Conservation (phyloP, 2,888 invertebrate genomes). For the Stomorhina lunata region DNA sequence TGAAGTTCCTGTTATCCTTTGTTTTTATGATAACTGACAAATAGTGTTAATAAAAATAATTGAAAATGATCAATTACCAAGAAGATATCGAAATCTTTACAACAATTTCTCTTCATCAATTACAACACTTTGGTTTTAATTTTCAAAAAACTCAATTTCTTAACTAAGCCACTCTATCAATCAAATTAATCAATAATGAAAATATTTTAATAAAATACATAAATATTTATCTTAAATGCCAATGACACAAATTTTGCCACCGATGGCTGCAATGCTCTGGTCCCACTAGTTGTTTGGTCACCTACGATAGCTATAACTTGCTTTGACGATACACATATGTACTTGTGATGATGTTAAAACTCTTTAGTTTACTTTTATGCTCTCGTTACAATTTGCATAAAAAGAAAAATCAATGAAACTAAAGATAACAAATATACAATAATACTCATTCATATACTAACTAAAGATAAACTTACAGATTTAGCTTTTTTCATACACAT, state of each 20-base stretch:
- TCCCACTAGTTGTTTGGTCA: neutral
- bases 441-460: neutral
- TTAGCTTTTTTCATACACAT: neutral
- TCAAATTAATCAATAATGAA: slow-evolving; percentile 57
- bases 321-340: neutral
- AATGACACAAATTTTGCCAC: slow-evolving; percentile 60
- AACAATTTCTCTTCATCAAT: slow-evolving; percentile 51
- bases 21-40: neutral
- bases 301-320: neutral
- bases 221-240: slow-evolving; percentile 53
- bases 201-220: slow-evolving; percentile 34
- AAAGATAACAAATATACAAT: slow-evolving; percentile 29
- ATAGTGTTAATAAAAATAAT: slow-evolving; percentile 11
- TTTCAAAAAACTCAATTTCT: slow-evolving; percentile 1
- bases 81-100: neutral
- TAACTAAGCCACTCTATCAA: slow-evolving; percentile 40
- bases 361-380: slow-evolving; percentile 32
- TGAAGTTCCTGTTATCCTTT: neutral
- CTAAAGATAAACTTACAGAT: neutral
- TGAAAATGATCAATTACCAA: slow-evolving; percentile 14
- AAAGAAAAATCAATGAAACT: slow-evolving; percentile 50
- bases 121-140: slow-evolving; percentile 10
- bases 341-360: slow-evolving; percentile 6
- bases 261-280: slow-evolving; percentile 5
- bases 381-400: slow-evolving; percentile 55